phyloP scores from a whole-genome alignment of 2,113 vertebrate species.

The Morone saxatilis region DNA sequence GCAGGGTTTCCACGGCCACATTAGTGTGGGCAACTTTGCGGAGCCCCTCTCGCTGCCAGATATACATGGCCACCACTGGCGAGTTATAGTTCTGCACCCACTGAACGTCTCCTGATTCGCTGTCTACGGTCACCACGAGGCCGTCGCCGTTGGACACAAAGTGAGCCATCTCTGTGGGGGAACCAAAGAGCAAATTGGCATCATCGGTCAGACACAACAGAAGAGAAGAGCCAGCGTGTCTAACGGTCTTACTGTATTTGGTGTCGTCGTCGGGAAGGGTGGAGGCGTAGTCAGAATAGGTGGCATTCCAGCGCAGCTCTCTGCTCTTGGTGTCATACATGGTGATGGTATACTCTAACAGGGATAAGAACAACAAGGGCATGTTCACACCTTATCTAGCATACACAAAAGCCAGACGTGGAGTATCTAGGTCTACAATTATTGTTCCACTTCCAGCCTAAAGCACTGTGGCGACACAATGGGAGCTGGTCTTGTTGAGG shows the following conservation, averaged over 20 bases:
- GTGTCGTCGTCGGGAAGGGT: constrained; percentile 92
- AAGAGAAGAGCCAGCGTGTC: neutral
- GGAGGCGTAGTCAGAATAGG: constrained; percentile 97
- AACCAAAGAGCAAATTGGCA: neutral
- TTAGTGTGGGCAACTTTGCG: constrained; percentile 95
- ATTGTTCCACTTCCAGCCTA: neutral
- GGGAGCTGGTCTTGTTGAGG: neutral
- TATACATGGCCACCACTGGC: constrained; percentile 96
- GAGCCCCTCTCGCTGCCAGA: constrained; percentile 96
- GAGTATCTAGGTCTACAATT: constrained; percentile 8
- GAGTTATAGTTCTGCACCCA: constrained; percentile 99
- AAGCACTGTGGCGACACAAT: neutral
- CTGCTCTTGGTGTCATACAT: constrained; percentile 99
- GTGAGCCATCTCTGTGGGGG: constrained; percentile 91
- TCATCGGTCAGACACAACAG: neutral
- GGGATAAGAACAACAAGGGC: constrained; percentile 14
- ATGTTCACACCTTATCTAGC: constrained; percentile 17
- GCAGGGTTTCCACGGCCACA: constrained; percentile 94
- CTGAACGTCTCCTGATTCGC: constrained; percentile 92
- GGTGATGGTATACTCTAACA: constrained; percentile 96
- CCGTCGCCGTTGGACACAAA: constrained; percentile 98
- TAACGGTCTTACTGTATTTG: constrained; percentile 90
- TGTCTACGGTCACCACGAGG: constrained; percentile 97
- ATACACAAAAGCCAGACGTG: neutral
- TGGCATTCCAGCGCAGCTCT: constrained; percentile 98